These are phyloP conservation scores for Elachura formosa DNA, from an alignment of 2,113 vertebrate genomes.

Conservation along the genomic window DNA sequence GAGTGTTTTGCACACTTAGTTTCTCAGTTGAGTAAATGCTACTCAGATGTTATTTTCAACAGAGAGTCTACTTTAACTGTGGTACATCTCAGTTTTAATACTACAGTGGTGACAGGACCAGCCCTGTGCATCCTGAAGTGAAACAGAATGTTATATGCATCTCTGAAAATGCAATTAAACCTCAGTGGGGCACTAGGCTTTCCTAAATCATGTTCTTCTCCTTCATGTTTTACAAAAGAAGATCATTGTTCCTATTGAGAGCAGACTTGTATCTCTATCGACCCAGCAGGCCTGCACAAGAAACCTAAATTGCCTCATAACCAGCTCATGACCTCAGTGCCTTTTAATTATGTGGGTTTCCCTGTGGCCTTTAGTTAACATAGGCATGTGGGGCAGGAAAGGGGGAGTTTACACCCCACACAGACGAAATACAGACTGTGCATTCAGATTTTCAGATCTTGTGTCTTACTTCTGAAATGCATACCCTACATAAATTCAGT, in stretches of 20 bases:
- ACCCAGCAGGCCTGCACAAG: conserved; percentile 62
- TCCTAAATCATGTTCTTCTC: conserved; percentile 50
- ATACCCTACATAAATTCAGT: not conserved
- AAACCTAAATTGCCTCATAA: conserved; percentile 69
- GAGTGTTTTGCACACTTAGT: not conserved
- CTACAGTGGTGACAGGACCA: conserved; percentile 20
- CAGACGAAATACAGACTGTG: not conserved
- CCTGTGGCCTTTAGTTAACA: conserved; percentile 7
- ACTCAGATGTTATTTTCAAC: conserved; percentile 76
- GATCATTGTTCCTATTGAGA: conserved; percentile 63
- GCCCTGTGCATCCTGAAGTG: conserved; percentile 69
- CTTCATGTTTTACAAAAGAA: conserved; percentile 58
- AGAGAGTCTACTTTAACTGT: conserved; percentile 73
- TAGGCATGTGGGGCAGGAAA: not conserved
- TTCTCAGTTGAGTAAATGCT: conserved; percentile 66
- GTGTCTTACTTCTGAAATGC: not conserved
- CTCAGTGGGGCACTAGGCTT: conserved; percentile 59
- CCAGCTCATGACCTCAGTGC: conserved; percentile 65
- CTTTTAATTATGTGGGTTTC: conserved; percentile 62
- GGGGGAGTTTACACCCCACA: not conserved
- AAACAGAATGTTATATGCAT: conserved; percentile 70
- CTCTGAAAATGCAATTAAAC: conserved; percentile 81
- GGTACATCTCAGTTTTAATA: conserved; percentile 56
- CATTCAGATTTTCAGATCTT: not conserved
- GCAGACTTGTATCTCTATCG: conserved; percentile 33